These are phyloP conservation scores for Myotis daubentonii DNA, from an alignment of 2,797 vertebrate genomes.

Conservation along the genomic window DNA sequence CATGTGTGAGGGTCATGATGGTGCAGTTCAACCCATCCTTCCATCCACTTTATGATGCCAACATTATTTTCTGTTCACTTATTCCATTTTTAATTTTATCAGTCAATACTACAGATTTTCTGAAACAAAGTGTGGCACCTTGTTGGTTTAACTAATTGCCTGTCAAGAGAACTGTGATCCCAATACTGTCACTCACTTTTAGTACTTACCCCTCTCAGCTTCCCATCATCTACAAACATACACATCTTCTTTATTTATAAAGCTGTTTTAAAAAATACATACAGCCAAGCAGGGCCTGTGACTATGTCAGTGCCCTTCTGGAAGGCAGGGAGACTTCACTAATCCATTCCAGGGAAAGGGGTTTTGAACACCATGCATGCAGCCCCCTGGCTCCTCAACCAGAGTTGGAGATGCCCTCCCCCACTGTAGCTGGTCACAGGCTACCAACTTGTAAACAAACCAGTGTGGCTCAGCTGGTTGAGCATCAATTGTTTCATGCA, in stretches of 20 bases:
- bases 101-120: background rate
- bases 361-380: background rate
- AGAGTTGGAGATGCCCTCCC: background rate
- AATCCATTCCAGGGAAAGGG: background rate
- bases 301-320: background rate
- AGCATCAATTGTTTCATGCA: background rate
- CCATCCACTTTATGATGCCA: background rate
- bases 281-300: background rate
- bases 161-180: background rate
- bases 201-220: background rate
- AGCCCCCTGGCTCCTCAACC: background rate
- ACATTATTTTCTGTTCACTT: background rate
- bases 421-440: background rate
- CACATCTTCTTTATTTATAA: background rate
- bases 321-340: background rate
- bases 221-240: background rate
- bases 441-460: background rate
- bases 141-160: background rate
- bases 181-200: background rate
- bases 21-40: background rate
- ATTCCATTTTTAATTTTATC: background rate
- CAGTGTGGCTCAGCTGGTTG: background rate
- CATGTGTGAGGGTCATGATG: rapidly evolving
- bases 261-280: background rate
- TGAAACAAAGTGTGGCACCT: background rate